Conservation (phyloP, 2,888 invertebrate species). For the Dyspetes luteomarginatus region DNA sequence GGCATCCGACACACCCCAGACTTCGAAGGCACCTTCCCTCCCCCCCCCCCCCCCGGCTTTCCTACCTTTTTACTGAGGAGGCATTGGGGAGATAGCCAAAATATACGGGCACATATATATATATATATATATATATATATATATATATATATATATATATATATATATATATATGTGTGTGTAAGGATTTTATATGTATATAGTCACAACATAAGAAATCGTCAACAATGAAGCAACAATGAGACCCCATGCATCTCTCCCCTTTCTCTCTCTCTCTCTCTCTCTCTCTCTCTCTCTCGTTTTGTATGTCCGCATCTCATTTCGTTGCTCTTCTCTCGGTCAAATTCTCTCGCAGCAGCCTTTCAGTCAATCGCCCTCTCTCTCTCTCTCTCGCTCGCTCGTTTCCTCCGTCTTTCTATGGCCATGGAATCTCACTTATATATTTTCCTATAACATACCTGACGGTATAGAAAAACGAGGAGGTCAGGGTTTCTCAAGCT, state of each 20-base stretch:
- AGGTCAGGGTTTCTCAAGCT: slow-evolving; percentile 67
- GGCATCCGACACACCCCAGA: slow-evolving; percentile 24
- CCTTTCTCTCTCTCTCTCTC: slow-evolving; percentile 3
- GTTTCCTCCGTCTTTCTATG: slow-evolving; percentile 70
- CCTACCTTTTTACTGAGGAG: slow-evolving; percentile 12
- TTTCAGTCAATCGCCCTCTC: too few relatives aligned
- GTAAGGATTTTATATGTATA: slow-evolving; percentile 16
- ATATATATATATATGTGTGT: neutral
- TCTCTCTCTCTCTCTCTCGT: slow-evolving; percentile 3
- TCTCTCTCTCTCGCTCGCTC: slow-evolving; percentile 60
- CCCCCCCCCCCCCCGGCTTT: neutral
- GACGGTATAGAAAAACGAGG: slow-evolving; percentile 63
- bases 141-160: slow-evolving; percentile 12
- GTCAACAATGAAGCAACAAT: slow-evolving; percentile 81
- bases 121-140: slow-evolving; percentile 1
- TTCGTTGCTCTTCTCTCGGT: neutral
- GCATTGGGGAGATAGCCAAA: slow-evolving; percentile 51
- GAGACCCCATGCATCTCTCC: slow-evolving; percentile 54
- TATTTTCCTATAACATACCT: slow-evolving; percentile 75
- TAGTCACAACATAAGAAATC: slow-evolving; percentile 73
- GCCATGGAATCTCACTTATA: slow-evolving; percentile 75
- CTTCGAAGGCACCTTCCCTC: slow-evolving; percentile 18
- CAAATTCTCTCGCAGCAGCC: too few relatives aligned
- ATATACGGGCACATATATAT: slow-evolving; percentile 9
- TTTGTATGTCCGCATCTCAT: neutral